Conservation (phyloP, 2,113 vertebrate genomes). For the Osmerus eperlanus region DNA sequence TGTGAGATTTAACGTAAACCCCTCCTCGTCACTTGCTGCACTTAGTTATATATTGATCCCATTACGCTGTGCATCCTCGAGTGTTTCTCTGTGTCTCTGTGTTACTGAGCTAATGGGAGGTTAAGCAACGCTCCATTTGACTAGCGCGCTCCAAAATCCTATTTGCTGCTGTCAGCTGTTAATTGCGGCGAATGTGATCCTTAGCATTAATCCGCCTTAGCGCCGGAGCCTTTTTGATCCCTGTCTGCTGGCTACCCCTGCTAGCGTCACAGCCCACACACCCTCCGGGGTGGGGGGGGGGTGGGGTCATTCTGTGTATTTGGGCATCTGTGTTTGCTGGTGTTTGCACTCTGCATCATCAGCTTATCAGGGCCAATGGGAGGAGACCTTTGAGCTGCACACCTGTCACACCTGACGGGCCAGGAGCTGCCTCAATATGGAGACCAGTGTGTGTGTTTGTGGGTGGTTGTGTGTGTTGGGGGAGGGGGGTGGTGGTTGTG, state of each 20-base stretch:
- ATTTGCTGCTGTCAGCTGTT: slow-evolving; percentile 58
- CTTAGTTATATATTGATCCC: slow-evolving; percentile 46
- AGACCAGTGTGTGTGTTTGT: neutral
- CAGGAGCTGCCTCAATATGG: neutral
- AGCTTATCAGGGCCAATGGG: too few species aligned
- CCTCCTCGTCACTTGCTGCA: slow-evolving; percentile 25
- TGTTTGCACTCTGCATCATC: too few species aligned
- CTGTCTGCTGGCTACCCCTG: slow-evolving; percentile 24
- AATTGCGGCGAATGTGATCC: slow-evolving; percentile 52
- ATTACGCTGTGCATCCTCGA: slow-evolving; percentile 36
- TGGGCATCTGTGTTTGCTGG: too few species aligned
- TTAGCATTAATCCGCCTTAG: slow-evolving; percentile 53
- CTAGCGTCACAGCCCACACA: slow-evolving; percentile 20
- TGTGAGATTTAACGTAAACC: too few species aligned
- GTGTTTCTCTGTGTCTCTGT: slow-evolving; percentile 34
- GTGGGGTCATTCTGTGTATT: neutral
- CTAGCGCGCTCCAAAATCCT: slow-evolving; percentile 45
- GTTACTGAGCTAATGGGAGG: slow-evolving; percentile 42
- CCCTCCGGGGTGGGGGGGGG: neutral
- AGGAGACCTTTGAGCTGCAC: too few species aligned
- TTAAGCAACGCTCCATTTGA: slow-evolving; percentile 35
- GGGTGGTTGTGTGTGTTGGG: neutral
- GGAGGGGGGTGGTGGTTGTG: neutral
- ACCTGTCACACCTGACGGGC: too few species aligned
- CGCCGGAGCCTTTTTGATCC: slow-evolving; percentile 37